Conservation (phyloP, 2,113 vertebrate species). For the Mastomys natalensis region DNA sequence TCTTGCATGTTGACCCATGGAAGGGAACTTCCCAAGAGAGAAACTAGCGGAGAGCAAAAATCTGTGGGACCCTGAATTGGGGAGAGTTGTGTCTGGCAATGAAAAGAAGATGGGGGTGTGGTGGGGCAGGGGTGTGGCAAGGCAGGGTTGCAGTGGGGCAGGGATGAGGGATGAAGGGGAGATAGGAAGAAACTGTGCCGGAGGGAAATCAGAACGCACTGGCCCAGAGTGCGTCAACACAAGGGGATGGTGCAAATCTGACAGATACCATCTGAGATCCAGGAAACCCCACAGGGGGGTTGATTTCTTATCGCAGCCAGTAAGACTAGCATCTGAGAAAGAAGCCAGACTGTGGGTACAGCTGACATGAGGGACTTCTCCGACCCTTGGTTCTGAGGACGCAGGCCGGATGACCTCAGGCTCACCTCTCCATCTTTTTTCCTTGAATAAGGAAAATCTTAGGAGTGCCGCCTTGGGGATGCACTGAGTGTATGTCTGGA, state of each 20-base stretch:
- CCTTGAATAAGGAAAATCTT: neutral
- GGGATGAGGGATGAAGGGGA: neutral
- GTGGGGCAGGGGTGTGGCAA: fast-evolving
- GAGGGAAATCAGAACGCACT: neutral
- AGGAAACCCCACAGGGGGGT: neutral
- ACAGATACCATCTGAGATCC: fast-evolving
- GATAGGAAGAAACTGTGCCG: neutral
- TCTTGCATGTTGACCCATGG: neutral
- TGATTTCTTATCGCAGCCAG: neutral
- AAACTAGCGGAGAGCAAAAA: neutral
- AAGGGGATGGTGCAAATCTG: neutral
- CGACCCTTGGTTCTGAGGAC: neutral
- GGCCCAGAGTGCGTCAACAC: neutral
- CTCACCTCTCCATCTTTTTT: neutral
- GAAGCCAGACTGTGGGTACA: neutral
- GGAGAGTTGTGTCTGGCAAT: too few relatives aligned
- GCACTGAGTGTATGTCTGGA: neutral
- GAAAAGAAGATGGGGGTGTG: neutral
- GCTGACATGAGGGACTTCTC: too few relatives aligned
- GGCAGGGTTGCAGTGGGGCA: neutral
- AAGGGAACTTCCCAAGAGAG: neutral
- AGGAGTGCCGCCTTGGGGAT: neutral
- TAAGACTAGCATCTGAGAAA: neutral
- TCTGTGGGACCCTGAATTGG: neutral
- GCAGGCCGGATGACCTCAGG: neutral